Percentiles rank a stretch among this genome's conserved stretches.
Conservation (phyloP, 2,888 invertebrate species). For the Chymomyza caudatula region DNA sequence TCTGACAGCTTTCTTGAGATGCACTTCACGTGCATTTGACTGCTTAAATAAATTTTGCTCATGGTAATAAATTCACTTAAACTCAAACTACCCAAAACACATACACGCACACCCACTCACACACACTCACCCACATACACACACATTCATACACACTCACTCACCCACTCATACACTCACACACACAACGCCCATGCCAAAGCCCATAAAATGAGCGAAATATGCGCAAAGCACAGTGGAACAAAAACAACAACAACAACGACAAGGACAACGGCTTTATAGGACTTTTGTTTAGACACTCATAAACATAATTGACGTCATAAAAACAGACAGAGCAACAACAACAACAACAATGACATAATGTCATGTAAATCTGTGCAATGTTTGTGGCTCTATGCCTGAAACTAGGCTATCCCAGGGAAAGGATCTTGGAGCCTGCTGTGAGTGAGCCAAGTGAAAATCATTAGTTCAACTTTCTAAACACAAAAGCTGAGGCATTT, state of each 20-base stretch:
- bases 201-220: neutral
- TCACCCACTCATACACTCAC: neutral
- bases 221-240: neutral
- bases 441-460: conserved; percentile 53
- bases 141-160: neutral
- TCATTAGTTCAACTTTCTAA: conserved; percentile 61
- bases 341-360: conserved; percentile 56
- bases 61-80: conserved; percentile 73
- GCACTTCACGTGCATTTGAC: conserved; percentile 72
- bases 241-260: conserved; percentile 16
- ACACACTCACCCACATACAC: neutral
- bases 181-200: neutral
- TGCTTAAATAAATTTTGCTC: conserved; percentile 70
- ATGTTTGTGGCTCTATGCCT: conserved; percentile 19
- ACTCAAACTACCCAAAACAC: conserved; percentile 51
- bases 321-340: conserved; percentile 53
- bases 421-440: neutral
- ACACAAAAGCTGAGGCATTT: conserved; percentile 64
- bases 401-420: neutral
- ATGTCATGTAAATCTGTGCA: conserved; percentile 71
- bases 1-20: conserved; percentile 66
- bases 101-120: neutral
- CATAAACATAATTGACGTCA: conserved; percentile 71
- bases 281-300: conserved; percentile 67
- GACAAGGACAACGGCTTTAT: conserved; percentile 49